Conservation (phyloP, 1,140 invertebrate genomes). For the Cotesia typhae region DNA sequence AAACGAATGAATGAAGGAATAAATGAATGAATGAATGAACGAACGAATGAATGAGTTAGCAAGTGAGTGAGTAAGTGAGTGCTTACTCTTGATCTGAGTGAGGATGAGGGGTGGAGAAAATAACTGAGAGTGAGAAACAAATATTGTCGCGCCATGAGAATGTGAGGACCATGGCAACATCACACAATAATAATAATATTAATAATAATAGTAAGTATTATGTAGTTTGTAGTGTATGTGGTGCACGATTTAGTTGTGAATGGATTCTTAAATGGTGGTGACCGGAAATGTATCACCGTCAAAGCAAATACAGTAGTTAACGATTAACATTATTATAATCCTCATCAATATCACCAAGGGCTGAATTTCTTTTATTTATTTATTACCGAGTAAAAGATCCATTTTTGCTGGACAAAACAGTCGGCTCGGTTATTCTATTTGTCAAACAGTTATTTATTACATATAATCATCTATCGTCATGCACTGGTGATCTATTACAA, state of each 20-base stretch:
- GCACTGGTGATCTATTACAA: no score
- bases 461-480: no score
- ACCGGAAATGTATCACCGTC: constrained; percentile 52
- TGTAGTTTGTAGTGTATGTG: no score
- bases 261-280: constrained; percentile 43
- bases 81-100: background rate
- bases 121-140: background rate
- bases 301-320: constrained; percentile 27
- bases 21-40: constrained; percentile 36
- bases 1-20: constrained; percentile 60
- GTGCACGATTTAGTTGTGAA: background rate
- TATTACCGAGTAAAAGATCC: background rate
- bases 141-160: no score
- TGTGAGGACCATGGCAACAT: no score
- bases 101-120: background rate
- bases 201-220: no score
- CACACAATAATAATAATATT: no score
- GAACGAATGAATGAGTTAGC: constrained; percentile 15
- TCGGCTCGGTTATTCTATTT: no score
- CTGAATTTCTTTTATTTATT: constrained; percentile 20
- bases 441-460: no score
- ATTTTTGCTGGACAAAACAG: no score
- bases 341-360: no score
- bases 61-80: constrained; percentile 6
- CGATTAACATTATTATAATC: constrained; percentile 38